A percentile compares a stretch with the other conserved stretches of the same genome.
Evolutionary conservation across 2,888 invertebrate species (phyloP).

Genomic region (Iselma pallidipennis): DNA sequence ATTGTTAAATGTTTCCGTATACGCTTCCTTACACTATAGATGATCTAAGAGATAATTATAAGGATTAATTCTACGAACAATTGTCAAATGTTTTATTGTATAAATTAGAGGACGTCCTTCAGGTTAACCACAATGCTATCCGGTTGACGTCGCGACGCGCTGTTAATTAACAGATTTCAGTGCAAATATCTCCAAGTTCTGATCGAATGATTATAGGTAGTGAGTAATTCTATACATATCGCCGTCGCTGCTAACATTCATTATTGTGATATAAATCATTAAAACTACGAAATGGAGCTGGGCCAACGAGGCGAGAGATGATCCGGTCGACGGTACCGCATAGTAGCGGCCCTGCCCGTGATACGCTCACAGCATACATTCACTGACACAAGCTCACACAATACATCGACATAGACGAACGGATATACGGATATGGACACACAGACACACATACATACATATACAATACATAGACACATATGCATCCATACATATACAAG

Average conservation of each 20-base stretch:
- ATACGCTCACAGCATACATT: neutral
- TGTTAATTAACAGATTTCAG: neutral
- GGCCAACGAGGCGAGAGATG: conserved; percentile 8
- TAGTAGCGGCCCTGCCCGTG: conserved; percentile 3
- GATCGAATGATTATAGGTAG: neutral
- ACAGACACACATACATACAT: neutral
- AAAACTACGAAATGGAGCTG: conserved; percentile 2
- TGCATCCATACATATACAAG: neutral
- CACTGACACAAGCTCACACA: neutral
- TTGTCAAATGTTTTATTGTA: too few species aligned
- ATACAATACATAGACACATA: neutral
- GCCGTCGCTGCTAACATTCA: neutral
- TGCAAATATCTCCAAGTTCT: neutral
- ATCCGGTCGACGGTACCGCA: conserved; percentile 4
- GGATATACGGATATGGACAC: neutral
- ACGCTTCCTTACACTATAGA: too few species aligned
- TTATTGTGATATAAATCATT: conserved; percentile 6
- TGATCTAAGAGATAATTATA: too few species aligned
- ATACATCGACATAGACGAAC: neutral
- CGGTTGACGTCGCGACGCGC: neutral
- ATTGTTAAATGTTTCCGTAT: too few species aligned
- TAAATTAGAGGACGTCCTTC: neutral
- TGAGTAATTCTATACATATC: neutral
- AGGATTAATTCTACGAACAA: too few species aligned
- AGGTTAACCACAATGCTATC: neutral